Percentiles rank a stretch among this genome's conserved stretches.
These are phyloP conservation scores for Hydrozoanthus tunicans DNA, from an alignment of 64 coral and sea anemone species.

Conservation along the genomic window DNA sequence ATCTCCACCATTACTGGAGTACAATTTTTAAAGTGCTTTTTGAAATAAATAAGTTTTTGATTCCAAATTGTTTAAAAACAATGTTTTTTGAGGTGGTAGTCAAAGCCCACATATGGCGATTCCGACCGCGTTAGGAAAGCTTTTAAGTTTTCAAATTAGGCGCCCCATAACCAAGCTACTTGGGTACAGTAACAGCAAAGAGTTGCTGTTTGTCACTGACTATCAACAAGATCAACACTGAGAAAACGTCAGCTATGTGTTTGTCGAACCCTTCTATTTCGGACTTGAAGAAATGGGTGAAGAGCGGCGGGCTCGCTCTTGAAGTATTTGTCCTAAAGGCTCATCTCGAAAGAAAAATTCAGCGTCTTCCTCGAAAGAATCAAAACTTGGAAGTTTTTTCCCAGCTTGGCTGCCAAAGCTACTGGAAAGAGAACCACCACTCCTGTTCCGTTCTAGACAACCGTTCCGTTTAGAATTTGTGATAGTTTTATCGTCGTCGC, in stretches of 20 bases:
- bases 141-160: too few species aligned
- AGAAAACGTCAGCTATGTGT: not conserved
- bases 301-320: conserved; percentile 15
- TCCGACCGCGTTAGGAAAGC: too few species aligned
- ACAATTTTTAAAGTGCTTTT: too few species aligned
- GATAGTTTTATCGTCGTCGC: not conserved
- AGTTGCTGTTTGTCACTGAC: too few species aligned
- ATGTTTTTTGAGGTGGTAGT: too few species aligned
- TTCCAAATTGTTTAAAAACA: too few species aligned
- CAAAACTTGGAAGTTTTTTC: conserved; percentile 32
- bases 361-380: conserved; percentile 46
- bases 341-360: conserved; percentile 58
- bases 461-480: not conserved
- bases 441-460: not conserved
- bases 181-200: too few species aligned
- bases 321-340: conserved; percentile 21
- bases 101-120: too few species aligned
- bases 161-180: too few species aligned
- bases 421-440: not conserved
- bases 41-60: too few species aligned
- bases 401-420: not conserved
- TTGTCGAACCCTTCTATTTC: not conserved
- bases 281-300: not conserved
- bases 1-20: too few species aligned
- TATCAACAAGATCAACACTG: too few species aligned